Conservation (phyloP, 2,113 vertebrate species). For the Raphicerus campestris region DNA sequence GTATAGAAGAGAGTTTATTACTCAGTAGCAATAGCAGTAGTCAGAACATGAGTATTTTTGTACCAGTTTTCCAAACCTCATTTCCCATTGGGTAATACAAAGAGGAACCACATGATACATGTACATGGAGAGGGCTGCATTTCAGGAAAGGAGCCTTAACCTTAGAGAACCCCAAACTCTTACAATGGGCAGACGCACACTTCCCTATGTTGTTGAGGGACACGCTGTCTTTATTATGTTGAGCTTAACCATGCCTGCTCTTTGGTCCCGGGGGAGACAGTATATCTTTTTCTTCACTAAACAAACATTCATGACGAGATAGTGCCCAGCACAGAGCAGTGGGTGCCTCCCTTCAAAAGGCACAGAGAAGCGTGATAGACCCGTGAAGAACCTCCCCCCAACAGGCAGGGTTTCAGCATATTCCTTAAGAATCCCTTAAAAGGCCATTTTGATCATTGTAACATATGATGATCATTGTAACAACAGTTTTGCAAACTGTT, state of each 20-base stretch:
- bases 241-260: not conserved
- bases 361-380: not conserved
- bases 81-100: not conserved
- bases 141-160: not conserved
- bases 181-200: not conserved
- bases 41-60: not conserved
- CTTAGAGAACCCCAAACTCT: not conserved
- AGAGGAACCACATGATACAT: not conserved
- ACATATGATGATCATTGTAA: no score
- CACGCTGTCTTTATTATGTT: fast-evolving
- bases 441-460: not conserved
- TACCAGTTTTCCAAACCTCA: not conserved
- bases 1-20: not conserved
- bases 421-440: not conserved
- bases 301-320: not conserved
- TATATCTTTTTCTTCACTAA: not conserved
- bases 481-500: not conserved
- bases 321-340: not conserved
- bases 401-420: not conserved
- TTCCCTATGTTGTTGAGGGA: not conserved
- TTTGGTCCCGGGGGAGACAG: not conserved
- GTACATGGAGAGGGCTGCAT: not conserved
- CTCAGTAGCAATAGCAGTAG: not conserved
- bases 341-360: not conserved
- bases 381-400: fast-evolving